phyloP scores from a whole-genome alignment of 92 coral and sea anemone species.

The Heliopora coerulea region DNA sequence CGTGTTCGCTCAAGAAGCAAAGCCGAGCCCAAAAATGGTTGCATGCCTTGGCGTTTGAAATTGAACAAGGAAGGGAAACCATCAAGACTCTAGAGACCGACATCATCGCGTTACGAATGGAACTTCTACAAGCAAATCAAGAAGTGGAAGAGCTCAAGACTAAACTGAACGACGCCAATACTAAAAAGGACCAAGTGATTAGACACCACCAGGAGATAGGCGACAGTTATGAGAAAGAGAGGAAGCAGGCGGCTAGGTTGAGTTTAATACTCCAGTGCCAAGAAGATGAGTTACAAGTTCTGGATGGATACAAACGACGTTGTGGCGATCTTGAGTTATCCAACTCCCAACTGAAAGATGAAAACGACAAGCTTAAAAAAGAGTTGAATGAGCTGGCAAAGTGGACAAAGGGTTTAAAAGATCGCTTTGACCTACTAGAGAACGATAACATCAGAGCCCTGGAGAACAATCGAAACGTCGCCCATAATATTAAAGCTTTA shows the following conservation, averaged over 20 bases:
- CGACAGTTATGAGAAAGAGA: not conserved
- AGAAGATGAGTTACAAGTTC: not conserved
- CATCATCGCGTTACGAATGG: not conserved
- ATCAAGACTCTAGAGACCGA: not conserved
- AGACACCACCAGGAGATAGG: not conserved
- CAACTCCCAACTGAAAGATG: not conserved
- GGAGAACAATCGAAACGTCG: not conserved
- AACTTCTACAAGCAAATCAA: not conserved
- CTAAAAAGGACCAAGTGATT: not conserved
- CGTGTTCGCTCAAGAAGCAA: not conserved
- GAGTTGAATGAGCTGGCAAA: not conserved
- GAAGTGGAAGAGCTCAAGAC: not conserved
- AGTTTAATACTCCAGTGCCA: not conserved
- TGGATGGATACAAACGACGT: not conserved
- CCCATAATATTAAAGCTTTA: not conserved
- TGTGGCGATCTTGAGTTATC: not conserved
- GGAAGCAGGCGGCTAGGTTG: not conserved
- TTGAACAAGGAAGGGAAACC: not conserved
- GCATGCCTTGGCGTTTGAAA: not conserved
- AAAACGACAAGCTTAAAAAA: not conserved
- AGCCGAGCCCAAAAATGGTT: not conserved
- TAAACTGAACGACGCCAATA: not conserved
- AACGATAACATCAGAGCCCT: not conserved
- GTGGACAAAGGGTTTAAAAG: slow-evolving; percentile 3
- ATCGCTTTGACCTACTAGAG: not conserved